Evolutionary conservation across 2,888 invertebrate genomes (phyloP).

Genomic region (Eudemis profundana): DNA sequence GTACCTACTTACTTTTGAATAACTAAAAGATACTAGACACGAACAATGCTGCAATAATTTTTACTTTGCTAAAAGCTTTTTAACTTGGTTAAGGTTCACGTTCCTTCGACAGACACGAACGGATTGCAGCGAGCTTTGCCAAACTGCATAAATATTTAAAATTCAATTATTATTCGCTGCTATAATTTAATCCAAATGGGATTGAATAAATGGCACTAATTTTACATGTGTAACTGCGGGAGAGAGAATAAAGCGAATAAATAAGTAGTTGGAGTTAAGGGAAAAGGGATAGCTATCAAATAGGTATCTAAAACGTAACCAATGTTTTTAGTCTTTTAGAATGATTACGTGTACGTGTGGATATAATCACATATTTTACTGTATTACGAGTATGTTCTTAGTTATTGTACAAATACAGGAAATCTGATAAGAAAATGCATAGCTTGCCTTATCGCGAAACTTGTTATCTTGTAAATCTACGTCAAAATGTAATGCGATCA

Average conservation of each 20-base stretch:
- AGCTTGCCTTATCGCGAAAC: conserved; percentile 17
- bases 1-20: conserved; percentile 10
- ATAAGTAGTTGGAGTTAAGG: no score
- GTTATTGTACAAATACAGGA: no score
- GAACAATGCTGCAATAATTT: neutral
- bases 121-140: conserved; percentile 18
- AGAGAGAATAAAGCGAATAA: no score
- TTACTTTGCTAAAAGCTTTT: conserved; percentile 33
- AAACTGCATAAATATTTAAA: conserved; percentile 11
- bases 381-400: no score
- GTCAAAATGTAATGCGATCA: no score
- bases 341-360: no score
- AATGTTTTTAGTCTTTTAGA: no score
- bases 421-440: conserved; percentile 21
- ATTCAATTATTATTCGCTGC: neutral
- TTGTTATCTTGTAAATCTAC: conserved; percentile 15
- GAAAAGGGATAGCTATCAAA: no score
- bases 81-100: conserved; percentile 19
- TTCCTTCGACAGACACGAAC: conserved; percentile 29
- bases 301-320: no score
- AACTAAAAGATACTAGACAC: neutral
- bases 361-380: neutral
- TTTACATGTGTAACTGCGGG: no score
- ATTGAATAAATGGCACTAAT: no score
- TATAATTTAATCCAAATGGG: neutral